Evolutionary conservation across 2,888 invertebrate genomes (phyloP), one percentile per base, ranked within the genome.

Genomic region (Lepidonotus clava): DNA sequence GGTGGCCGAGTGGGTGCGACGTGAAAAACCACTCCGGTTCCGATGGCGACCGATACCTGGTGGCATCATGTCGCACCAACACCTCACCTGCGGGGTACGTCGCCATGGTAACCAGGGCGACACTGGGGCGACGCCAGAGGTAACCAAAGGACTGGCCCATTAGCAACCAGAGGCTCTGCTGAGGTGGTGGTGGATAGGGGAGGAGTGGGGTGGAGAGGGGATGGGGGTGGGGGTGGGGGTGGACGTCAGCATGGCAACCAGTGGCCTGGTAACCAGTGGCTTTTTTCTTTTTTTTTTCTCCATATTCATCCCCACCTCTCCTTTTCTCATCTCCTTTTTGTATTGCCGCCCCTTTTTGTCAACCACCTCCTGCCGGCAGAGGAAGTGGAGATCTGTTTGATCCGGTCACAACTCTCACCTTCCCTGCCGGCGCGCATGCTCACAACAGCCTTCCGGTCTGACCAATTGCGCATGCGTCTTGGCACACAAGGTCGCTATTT

Each of bases 401-500:
- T 56, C 56, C 56, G 56, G 56, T 56, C 56, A 56, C 56, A 56
- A 56, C 56, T 34, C 67, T 34, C 67, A 67, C 67, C 34, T 34
- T 5, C 34, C 32, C 67, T 1, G 67, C 56, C 32, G 34, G 6
- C 67, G 67, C 67, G 34, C 67, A 67, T 67, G 67, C 67, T 6
- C 34, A 24, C 32, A 32, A 34, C 67, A 28, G 34, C 67, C 67
- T 67, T 67, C 34, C 67, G 67, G 32, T n/a, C 1, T 28, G 8
- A 67, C 67, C 67, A 67, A 67, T 67, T 67, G 67, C 67, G 34
- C 67, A 67, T 67, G 67, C 67, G 34, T n/a, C 21, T n/a, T 11
- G 21, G 56, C 8, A 56, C 5, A n/a, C 5, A 56, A n/a, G 14
- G 56, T n/a, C n/a, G 21, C 11, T 56, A 18, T 5, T 56, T n/a